A percentile compares a stretch with the other conserved stretches of the same genome.
Conservation (phyloP, 2,113 vertebrate genomes). For the Tyto alba region DNA sequence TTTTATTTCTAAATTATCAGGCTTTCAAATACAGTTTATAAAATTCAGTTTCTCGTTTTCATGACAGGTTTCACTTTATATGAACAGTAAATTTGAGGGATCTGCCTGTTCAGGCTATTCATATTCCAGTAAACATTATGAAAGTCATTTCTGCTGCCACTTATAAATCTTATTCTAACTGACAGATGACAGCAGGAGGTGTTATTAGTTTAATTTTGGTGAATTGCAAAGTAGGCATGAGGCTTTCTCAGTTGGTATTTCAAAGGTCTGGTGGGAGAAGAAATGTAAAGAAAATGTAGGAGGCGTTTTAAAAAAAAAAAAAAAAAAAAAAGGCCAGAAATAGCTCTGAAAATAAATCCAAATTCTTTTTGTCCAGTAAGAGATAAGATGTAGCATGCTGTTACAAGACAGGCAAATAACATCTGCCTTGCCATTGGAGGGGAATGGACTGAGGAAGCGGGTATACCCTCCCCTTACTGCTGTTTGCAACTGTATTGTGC, state of each 20-base stretch:
- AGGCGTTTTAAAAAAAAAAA: not conserved
- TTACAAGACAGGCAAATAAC: not conserved
- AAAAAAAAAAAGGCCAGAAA: not conserved
- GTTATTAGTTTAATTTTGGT: conserved; percentile 49
- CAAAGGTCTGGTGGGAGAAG: conserved; percentile 5
- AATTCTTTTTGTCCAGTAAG: not conserved
- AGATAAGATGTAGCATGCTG: not conserved
- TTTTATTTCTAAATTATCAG: not conserved
- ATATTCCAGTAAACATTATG: conserved; percentile 17
- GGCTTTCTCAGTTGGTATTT: not conserved
- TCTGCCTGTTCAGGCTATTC: conserved; percentile 17
- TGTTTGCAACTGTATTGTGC: not conserved
- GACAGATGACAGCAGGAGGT: conserved; percentile 49
- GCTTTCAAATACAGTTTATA: not conserved
- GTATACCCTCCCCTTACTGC: not conserved
- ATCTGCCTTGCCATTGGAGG: not conserved
- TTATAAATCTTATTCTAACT: conserved; percentile 18
- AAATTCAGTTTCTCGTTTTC: not conserved
- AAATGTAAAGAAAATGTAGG: conserved; percentile 39
- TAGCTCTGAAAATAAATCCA: not conserved
- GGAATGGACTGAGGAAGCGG: not conserved
- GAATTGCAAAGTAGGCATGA: conserved; percentile 5
- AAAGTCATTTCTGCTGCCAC: conserved; percentile 44
- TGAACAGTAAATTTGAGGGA: not conserved
- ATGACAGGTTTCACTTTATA: not conserved